Percentiles rank a stretch among this genome's conserved stretches.
Evolutionary conservation across 2,113 vertebrate genomes (phyloP).

Genomic region (Procavia capensis): DNA sequence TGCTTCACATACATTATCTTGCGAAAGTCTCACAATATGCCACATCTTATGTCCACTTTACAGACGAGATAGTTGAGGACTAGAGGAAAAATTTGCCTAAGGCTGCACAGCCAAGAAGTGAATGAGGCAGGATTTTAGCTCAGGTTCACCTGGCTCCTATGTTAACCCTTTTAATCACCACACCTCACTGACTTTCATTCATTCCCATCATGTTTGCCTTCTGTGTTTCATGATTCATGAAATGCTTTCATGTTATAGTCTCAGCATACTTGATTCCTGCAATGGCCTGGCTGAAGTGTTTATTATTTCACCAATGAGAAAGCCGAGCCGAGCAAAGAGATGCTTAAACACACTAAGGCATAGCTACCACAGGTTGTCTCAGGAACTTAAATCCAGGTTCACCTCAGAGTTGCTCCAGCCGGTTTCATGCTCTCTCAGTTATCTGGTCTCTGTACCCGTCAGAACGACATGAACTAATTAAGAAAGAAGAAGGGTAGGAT

Average conservation of each 20-base stretch:
- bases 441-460: neutral
- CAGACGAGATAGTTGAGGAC: neutral
- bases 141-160: rapidly evolving
- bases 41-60: neutral
- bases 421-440: rapidly evolving
- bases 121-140: neutral
- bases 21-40: too few species aligned
- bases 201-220: too few species aligned
- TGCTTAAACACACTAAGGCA: neutral
- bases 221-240: neutral
- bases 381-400: neutral
- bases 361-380: neutral
- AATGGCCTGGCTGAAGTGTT: neutral
- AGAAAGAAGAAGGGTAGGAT: neutral
- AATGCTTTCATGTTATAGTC: neutral
- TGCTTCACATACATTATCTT: neutral
- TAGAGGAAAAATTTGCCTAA: neutral
- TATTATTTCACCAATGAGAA: neutral
- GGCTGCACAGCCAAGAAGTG: neutral
- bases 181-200: rapidly evolving
- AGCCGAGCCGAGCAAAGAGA: too few species aligned
- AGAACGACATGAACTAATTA: neutral
- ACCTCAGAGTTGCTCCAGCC: neutral
- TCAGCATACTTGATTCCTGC: neutral
- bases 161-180: rapidly evolving